Conservation (phyloP, 2,888 invertebrate genomes). For the Lacanobia wlatinum region DNA sequence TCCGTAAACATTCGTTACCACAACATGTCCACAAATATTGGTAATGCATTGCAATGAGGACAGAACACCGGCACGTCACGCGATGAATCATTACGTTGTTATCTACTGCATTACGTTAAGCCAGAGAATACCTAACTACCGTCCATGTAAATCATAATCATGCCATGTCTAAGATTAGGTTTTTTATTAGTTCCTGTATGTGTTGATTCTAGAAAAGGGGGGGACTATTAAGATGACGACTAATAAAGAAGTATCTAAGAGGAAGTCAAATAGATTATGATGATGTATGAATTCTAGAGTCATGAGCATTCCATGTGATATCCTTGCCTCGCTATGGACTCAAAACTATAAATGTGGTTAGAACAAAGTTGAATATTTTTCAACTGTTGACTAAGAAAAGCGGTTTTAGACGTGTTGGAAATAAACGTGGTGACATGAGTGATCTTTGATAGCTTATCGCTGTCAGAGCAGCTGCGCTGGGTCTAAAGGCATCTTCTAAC, state of each 20-base stretch:
- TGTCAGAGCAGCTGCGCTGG: not conserved
- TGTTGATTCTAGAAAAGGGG: not conserved
- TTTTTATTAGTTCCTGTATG: not conserved
- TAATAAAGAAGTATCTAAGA: not conserved
- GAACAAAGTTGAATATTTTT: not conserved
- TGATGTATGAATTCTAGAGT: not conserved
- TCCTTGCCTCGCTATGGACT: not conserved
- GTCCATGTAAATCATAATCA: not conserved
- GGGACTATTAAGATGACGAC: not conserved
- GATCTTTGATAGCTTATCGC: conserved; percentile 38
- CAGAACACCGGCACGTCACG: conserved; percentile 67
- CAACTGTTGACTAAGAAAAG: conserved; percentile 12
- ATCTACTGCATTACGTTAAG: conserved; percentile 59
- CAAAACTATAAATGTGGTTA: not conserved
- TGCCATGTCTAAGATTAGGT: not conserved
- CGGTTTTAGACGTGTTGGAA: conserved; percentile 1
- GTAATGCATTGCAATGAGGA: conserved; percentile 39
- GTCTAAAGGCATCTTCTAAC: not conserved
- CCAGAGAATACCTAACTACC: conserved; percentile 18
- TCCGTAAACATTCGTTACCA: conserved; percentile 12
- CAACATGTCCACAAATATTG: conserved; percentile 31
- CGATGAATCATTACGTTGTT: conserved; percentile 71
- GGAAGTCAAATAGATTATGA: not conserved
- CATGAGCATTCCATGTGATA: not conserved
- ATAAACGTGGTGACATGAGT: conserved; percentile 15